phyloP scores from a whole-genome alignment of 2,113 vertebrate genomes.

The Ailuropoda melanoleuca region DNA sequence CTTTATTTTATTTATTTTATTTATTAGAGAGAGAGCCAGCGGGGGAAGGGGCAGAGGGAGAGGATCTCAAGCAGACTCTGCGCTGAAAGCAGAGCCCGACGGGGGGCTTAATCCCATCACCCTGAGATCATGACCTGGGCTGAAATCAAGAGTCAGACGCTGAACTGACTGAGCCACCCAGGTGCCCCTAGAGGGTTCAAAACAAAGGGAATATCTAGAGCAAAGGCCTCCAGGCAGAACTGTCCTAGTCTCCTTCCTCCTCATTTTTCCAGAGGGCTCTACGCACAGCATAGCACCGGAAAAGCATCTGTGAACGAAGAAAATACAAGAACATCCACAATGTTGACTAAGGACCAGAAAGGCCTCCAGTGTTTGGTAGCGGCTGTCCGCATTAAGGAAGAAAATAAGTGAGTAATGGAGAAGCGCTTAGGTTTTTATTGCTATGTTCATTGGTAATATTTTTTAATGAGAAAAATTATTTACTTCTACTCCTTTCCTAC shows the following conservation, averaged over 20 bases:
- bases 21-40: background rate
- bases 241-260: background rate
- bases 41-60: background rate
- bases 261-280: background rate
- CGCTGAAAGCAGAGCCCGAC: background rate
- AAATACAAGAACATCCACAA: background rate
- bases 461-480: slow-evolving; percentile 82
- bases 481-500: slow-evolving; percentile 79
- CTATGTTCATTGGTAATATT: background rate
- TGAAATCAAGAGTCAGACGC: background rate
- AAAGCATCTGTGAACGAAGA: background rate
- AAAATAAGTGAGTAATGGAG: background rate
- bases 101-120: background rate
- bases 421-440: background rate
- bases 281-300: background rate
- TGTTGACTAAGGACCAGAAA: background rate
- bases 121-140: background rate
- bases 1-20: background rate
- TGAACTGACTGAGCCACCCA: background rate
- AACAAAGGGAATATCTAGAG: background rate
- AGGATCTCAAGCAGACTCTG: background rate
- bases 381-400: background rate
- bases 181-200: background rate
- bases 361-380: background rate
- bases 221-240: background rate